Conservation (phyloP, 2,888 invertebrate genomes). For the Eupeodes latifasciatus region DNA sequence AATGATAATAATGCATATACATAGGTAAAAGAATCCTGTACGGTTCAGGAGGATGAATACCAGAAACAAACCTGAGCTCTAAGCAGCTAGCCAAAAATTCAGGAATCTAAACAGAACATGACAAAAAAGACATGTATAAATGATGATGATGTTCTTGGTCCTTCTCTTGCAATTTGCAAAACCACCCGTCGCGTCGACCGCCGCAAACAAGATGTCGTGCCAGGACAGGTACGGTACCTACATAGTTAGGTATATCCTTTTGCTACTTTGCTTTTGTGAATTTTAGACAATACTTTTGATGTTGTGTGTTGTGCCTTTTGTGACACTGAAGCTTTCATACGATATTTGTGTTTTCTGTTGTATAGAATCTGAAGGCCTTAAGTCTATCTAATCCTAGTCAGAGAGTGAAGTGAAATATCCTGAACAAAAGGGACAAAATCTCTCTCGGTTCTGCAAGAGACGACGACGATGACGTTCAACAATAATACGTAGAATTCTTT, state of each 20-base stretch:
- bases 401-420: too few species aligned
- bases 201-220: constrained; percentile 36
- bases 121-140: constrained; percentile 46
- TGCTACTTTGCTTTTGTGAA: constrained; percentile 36
- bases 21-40: neutral
- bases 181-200: neutral
- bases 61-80: neutral
- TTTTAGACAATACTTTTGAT: constrained; percentile 34
- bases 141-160: constrained; percentile 25
- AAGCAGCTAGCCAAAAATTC: constrained; percentile 27
- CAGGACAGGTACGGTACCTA: neutral
- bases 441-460: too few species aligned
- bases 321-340: too few species aligned
- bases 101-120: constrained; percentile 34
- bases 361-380: neutral
- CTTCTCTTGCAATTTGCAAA: constrained; percentile 8
- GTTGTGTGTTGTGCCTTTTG: neutral
- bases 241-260: neutral
- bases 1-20: constrained; percentile 31
- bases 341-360: too few species aligned
- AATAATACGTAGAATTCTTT: too few species aligned
- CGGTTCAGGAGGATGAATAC: neutral
- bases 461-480: too few species aligned
- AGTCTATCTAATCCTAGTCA: neutral
- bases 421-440: too few species aligned